Conservation (phyloP, 2,888 invertebrate species). For the Mongoloraphidia duomilia region DNA sequence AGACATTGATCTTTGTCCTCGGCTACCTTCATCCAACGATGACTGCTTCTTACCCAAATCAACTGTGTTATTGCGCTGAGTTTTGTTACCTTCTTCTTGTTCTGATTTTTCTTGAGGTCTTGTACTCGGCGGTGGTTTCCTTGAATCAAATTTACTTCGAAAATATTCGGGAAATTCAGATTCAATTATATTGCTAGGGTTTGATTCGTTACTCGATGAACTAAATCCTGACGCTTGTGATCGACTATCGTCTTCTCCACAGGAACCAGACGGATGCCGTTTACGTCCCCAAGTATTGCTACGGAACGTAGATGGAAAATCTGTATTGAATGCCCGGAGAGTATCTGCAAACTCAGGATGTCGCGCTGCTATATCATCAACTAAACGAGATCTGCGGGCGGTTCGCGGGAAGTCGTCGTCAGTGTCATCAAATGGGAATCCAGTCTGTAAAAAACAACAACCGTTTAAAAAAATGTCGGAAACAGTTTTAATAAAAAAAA, state of each 20-base stretch:
- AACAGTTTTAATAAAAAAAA: not conserved
- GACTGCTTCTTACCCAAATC: slow-evolving; percentile 56
- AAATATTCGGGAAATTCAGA: slow-evolving; percentile 36
- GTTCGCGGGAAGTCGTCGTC: slow-evolving; percentile 15
- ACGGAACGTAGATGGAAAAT: slow-evolving; percentile 3
- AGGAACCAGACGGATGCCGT: slow-evolving; percentile 3
- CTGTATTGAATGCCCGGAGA: slow-evolving; percentile 30
- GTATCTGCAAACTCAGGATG: slow-evolving; percentile 65
- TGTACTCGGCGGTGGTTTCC: not conserved
- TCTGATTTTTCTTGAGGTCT: slow-evolving; percentile 20
- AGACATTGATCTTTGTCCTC: slow-evolving; percentile 61
- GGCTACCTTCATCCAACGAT: slow-evolving; percentile 35
- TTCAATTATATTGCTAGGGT: slow-evolving; percentile 11
- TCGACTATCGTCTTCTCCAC: slow-evolving; percentile 2
- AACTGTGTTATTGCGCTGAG: slow-evolving; percentile 57
- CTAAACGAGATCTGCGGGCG: slow-evolving; percentile 34
- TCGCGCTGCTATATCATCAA: slow-evolving; percentile 55
- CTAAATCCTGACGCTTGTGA: not conserved
- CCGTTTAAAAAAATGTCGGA: not conserved
- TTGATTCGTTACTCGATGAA: not conserved
- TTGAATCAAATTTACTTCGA: slow-evolving; percentile 18
- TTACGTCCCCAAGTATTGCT: not conserved
- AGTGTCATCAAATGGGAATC: slow-evolving; percentile 52
- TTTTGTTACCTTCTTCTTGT: slow-evolving; percentile 3
- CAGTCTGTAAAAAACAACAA: slow-evolving; percentile 32